Conservation (phyloP, 2,797 vertebrate genomes). For the Rhynchonycteris naso region DNA sequence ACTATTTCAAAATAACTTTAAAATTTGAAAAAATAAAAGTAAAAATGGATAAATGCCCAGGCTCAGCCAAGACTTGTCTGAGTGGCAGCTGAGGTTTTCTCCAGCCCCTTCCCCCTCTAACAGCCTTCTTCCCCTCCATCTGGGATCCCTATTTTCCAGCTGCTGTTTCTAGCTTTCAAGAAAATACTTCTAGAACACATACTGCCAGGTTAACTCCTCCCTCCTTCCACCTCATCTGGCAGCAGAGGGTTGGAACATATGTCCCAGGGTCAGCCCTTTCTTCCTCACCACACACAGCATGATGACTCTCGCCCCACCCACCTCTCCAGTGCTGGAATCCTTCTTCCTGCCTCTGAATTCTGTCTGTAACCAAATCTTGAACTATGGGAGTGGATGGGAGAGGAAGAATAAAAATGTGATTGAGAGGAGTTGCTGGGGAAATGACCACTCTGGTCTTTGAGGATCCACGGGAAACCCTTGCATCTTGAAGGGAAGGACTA, state of each 20-base stretch:
- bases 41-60: background rate
- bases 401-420: slow-evolving; percentile 22
- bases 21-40: background rate
- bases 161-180: background rate
- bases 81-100: background rate
- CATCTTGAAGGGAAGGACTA: slow-evolving; percentile 30
- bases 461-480: slow-evolving; percentile 45
- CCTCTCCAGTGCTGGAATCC: background rate
- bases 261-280: slow-evolving; percentile 39
- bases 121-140: background rate
- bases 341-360: slow-evolving; percentile 43
- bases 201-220: background rate
- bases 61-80: background rate
- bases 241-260: background rate
- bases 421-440: slow-evolving; percentile 30
- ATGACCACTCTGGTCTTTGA: background rate
- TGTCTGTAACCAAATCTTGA: background rate
- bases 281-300: background rate
- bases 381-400: slow-evolving; percentile 33
- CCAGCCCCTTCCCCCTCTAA: background rate
- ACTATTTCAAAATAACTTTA: slow-evolving; percentile 54
- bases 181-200: slow-evolving; percentile 22
- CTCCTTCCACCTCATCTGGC: slow-evolving; percentile 46
- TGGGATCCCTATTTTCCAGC: background rate
- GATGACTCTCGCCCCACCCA: slow-evolving; percentile 60